Evolutionary conservation across 2,113 vertebrate species (phyloP).

Genomic region (Tympanuchus pallidicinctus): DNA sequence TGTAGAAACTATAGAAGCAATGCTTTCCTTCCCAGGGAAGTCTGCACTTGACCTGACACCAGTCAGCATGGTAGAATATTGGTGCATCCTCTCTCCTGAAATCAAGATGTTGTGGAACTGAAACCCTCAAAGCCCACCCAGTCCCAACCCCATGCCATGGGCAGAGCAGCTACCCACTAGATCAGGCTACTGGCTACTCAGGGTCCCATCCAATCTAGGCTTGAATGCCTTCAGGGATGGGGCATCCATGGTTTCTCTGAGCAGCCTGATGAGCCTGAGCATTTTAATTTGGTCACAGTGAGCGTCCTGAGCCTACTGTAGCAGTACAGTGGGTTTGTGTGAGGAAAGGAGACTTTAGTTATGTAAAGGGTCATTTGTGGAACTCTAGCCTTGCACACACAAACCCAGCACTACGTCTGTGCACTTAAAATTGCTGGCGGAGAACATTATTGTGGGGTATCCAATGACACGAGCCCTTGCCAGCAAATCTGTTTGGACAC

Average conservation of each 20-base stretch:
- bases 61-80: neutral
- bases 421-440: neutral
- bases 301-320: neutral
- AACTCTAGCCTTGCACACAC: neutral
- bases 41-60: neutral
- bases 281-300: neutral
- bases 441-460: rapidly evolving
- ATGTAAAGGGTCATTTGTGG: neutral
- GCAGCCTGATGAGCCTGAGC: neutral
- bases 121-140: neutral
- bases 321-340: rapidly evolving
- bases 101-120: neutral
- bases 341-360: neutral
- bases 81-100: neutral
- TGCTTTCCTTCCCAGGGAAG: neutral
- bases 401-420: rapidly evolving
- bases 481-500: neutral
- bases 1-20: neutral
- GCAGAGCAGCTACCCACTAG: too few relatives aligned
- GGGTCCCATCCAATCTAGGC: neutral
- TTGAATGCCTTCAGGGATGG: neutral
- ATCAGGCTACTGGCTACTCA: neutral
- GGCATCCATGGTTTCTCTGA: neutral
- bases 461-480: neutral
- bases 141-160: neutral